Conservation (phyloP, 2,888 invertebrate genomes). For the Lasius platythorax region DNA sequence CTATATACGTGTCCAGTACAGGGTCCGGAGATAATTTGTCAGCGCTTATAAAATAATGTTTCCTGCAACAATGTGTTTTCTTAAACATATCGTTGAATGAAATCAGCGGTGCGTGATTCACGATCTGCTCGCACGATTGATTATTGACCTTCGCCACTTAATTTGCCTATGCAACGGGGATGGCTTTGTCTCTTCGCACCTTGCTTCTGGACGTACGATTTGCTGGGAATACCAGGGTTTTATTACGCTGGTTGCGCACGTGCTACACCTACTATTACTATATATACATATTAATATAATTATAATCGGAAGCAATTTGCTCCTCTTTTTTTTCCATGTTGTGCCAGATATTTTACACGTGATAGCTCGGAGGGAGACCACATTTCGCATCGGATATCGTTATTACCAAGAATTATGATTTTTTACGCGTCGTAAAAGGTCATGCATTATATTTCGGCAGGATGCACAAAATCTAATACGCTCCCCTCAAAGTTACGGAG, state of each 20-base stretch:
- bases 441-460: conserved; percentile 59
- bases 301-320: conserved; percentile 69
- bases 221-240: conserved; percentile 30
- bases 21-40: neutral
- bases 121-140: conserved; percentile 38
- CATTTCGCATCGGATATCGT: conserved; percentile 20
- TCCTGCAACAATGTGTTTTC: conserved; percentile 10
- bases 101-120: conserved; percentile 39
- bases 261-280: neutral
- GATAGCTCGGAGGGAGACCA: neutral
- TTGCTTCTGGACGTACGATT: neutral
- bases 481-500: too few relatives aligned
- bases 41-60: neutral
- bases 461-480: too few relatives aligned
- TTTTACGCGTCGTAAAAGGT: conserved; percentile 57
- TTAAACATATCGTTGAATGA: conserved; percentile 10
- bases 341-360: conserved; percentile 58
- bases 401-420: conserved; percentile 29
- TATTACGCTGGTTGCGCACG: conserved; percentile 3
- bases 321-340: conserved; percentile 39
- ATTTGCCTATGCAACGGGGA: neutral
- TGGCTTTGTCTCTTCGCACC: conserved; percentile 58
- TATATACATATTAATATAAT: conserved; percentile 58
- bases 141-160: conserved; percentile 65
- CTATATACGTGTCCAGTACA: neutral